Evolutionary conservation across 2,113 vertebrate genomes (phyloP).

Genomic region (Urocolius indicus): DNA sequence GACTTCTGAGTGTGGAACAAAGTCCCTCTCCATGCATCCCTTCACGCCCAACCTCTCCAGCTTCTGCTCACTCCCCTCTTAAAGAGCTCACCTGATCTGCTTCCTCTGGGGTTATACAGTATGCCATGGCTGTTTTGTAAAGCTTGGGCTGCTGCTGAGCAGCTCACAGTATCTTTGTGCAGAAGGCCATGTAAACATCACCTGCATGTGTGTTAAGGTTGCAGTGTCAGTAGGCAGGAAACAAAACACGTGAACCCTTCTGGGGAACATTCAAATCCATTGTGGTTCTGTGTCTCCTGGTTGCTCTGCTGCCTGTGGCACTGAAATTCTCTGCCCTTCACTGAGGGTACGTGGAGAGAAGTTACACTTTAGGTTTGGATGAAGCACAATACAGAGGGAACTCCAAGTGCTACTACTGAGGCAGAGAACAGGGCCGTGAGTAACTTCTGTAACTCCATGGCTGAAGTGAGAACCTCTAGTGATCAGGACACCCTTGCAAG

Average conservation of each 20-base stretch:
- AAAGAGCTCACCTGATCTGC: neutral
- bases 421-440: neutral
- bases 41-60: fast-evolving
- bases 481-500: neutral
- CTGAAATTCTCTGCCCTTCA: neutral
- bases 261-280: neutral
- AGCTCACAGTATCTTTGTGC: neutral
- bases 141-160: neutral
- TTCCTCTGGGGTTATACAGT: neutral
- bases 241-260: neutral
- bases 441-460: neutral
- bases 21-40: fast-evolving
- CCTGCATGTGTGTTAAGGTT: neutral
- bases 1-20: neutral
- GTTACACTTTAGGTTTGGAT: neutral
- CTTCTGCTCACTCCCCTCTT: neutral
- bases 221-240: neutral
- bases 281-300: neutral
- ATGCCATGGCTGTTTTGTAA: neutral
- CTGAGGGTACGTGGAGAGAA: neutral
- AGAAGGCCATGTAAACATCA: neutral
- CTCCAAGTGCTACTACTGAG: neutral
- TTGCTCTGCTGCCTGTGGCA: neutral
- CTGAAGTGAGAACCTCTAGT: neutral
- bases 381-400: neutral